Conservation (phyloP, 1,140 invertebrate genomes). For the Diploscapter pachys region DNA sequence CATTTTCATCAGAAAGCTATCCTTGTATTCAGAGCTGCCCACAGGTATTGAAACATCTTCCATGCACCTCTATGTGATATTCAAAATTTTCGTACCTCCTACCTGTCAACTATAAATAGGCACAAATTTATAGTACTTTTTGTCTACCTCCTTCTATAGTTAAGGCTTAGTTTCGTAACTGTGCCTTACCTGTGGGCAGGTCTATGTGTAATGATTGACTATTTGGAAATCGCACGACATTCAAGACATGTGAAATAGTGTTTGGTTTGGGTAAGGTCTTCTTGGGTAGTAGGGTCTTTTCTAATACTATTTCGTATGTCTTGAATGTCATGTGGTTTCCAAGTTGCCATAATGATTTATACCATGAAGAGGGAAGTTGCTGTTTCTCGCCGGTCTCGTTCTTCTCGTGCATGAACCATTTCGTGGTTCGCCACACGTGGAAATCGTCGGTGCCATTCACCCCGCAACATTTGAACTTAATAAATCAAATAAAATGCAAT, state of each 20-base stretch:
- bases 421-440: conserved; percentile 52
- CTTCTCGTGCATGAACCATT: conserved; percentile 58
- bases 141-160: too few relatives aligned
- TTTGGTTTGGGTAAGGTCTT: neutral
- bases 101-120: too few relatives aligned
- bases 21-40: neutral
- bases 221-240: neutral
- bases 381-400: conserved; percentile 33
- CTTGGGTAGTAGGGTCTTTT: neutral
- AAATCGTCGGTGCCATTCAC: conserved; percentile 57
- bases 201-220: too few relatives aligned
- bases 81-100: too few relatives aligned
- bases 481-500: conserved; percentile 11
- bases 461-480: conserved; percentile 55
- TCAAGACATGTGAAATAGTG: neutral
- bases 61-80: neutral
- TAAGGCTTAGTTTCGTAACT: too few relatives aligned
- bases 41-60: neutral
- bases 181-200: too few relatives aligned
- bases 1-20: neutral
- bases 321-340: neutral
- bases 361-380: conserved; percentile 49
- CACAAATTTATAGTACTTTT: too few relatives aligned
- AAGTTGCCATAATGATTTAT: conserved; percentile 3
- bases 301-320: neutral